Evolutionary conservation across 2,113 vertebrate genomes (phyloP), one percentile per base, ranked within the genome.

Genomic region (Boleophthalmus pectinirostris): DNA sequence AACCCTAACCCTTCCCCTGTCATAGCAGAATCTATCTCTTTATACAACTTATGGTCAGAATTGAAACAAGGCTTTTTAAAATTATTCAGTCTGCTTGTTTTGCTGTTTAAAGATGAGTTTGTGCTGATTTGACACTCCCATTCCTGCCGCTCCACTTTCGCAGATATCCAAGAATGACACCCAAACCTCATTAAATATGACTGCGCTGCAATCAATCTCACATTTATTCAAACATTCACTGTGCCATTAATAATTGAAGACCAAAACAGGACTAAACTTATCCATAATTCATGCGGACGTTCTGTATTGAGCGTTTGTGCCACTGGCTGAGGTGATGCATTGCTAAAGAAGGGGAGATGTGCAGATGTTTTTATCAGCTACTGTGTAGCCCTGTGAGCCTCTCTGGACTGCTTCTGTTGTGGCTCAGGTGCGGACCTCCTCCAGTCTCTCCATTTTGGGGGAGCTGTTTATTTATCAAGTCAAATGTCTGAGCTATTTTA

Each of bases 301-400:
- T 79, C 69, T 80, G 61, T 77, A 60, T 82, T 68, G 65, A 46
- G 65, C 13, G 3, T 23, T 29, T 56, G 64, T 73, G 58, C 69
- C 57, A 24, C 63, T 65, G 63, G 15, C n/a, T 54, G 24, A 54
- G 9, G 12, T 70, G 29, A 63, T 25, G n/a, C 12, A 54, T 58
- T 25, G 51, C 11, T 70, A 0, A 45, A 49, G 33, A 60, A 43
- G 49, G 51, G 61, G 71, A 67, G 54, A 74, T 68, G 65, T 72
- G 66, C 64, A 83, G 75, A 68, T 63, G 74, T 68, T 82, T 66
- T 72, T 81, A 54, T 89, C 92, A 91, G 97, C 97, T 98, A 97
- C 97, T 79, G 91, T 97, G 97, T 98, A 98, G 96, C 96, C 92
- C 81, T 64, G 80, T 68, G 82, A 90, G 75, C 88, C 92, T 93